phyloP scores from a whole-genome alignment of 1,140 invertebrate species.

The Drosophila nigrodunni region DNA sequence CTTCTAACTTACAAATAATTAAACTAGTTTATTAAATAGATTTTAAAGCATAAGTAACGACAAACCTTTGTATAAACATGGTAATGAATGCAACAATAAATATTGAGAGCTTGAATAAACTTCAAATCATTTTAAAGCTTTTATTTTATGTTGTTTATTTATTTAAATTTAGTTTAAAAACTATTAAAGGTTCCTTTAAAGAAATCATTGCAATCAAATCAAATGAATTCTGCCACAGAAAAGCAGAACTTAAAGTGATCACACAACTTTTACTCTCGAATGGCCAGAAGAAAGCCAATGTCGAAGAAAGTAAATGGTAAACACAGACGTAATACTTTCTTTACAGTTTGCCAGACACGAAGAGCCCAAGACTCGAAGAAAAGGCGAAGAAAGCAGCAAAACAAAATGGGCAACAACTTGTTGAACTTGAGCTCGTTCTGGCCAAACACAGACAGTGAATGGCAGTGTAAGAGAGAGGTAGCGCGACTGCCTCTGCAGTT shows the following conservation, averaged over 20 bases:
- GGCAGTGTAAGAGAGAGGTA: neutral
- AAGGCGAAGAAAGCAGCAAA: slow-evolving; percentile 71
- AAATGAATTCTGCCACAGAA: neutral
- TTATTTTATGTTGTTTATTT: too few species aligned
- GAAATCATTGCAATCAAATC: neutral
- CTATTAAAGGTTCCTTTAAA: too few species aligned
- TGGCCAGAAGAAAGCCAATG: slow-evolving; percentile 12
- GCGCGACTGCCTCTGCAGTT: slow-evolving; percentile 43
- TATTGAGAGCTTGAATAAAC: too few species aligned
- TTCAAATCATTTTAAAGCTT: too few species aligned
- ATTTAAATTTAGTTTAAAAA: too few species aligned
- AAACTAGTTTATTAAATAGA: too few species aligned
- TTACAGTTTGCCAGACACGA: slow-evolving; percentile 19
- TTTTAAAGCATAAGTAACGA: too few species aligned
- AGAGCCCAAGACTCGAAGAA: neutral
- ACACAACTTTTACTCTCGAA: slow-evolving; percentile 65
- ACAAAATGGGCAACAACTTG: slow-evolving; percentile 54
- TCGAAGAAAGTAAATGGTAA: slow-evolving; percentile 58
- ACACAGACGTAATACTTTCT: slow-evolving; percentile 63
- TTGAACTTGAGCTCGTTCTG: slow-evolving; percentile 81
- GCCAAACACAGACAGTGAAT: slow-evolving; percentile 26
- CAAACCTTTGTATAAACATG: too few species aligned
- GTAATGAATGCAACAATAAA: too few species aligned
- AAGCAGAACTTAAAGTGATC: neutral
- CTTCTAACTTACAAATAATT: too few species aligned